phyloP scores from a whole-genome alignment of 2,797 vertebrate genomes.

The Sebastes aleutianus region DNA sequence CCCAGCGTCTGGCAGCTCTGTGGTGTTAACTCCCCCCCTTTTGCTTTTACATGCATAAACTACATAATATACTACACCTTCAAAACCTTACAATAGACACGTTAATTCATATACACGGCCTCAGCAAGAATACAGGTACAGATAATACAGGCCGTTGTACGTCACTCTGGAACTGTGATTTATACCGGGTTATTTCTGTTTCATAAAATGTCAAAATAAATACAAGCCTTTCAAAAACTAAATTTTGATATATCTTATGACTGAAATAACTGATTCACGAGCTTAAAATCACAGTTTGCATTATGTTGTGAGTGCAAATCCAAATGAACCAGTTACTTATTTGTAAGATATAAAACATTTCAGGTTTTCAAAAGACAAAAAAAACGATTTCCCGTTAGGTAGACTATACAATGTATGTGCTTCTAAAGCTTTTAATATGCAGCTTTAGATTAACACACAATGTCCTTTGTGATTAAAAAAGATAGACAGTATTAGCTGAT shows the following conservation, averaged over 20 bases:
- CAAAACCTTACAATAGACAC: slow-evolving; percentile 31
- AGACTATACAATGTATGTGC: background rate
- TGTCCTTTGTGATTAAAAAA: background rate
- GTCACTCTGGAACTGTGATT: background rate
- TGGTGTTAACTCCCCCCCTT: background rate
- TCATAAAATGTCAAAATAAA: slow-evolving; percentile 27
- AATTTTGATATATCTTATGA: background rate
- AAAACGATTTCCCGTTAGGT: background rate
- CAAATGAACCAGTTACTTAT: background rate
- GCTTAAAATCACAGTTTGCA: background rate
- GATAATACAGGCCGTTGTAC: background rate
- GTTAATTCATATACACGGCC: background rate
- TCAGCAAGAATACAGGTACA: background rate
- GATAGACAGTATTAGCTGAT: background rate
- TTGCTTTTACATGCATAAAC: slow-evolving; percentile 14
- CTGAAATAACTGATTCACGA: background rate
- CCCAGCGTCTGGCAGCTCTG: background rate
- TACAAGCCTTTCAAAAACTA: background rate
- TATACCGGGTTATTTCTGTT: background rate
- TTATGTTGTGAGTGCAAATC: background rate
- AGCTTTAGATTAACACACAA: background rate
- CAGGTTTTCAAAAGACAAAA: background rate
- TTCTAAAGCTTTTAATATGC: background rate
- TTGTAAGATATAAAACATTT: background rate
- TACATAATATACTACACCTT: slow-evolving; percentile 16